Evolutionary conservation across 2,113 vertebrate species (phyloP), one percentile per base, ranked within the genome.

Genomic region (Neogobius melanostomus): DNA sequence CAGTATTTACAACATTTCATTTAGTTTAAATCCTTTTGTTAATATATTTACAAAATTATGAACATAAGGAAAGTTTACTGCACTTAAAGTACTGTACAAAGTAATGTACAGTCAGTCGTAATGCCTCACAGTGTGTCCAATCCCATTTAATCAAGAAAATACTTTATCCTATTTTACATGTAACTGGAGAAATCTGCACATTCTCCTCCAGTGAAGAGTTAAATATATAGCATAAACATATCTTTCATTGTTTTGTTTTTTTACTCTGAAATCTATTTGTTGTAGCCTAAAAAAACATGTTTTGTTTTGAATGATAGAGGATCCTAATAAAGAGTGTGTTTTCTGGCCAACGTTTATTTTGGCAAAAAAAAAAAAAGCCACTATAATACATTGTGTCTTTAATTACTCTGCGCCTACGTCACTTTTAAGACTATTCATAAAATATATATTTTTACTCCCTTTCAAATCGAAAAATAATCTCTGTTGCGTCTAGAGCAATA

Each of bases 111-210:
- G 21, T 74, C 62, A 53, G 48, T 79, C 67, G 75, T 66, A 80
- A 82, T 74, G 59, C 74, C 28, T 78, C 84, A 90, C 87, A 88
- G 82, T 89, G 84, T 28, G 28, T 28, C 28, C 28, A 36, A 74
- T 87, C 76, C 74, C 63, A 77, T 82, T 82, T 50, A 60, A 79
- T 59, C 49, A 53, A 72, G 16, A 79, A 86, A 71, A 64, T 60
- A 70, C 15, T n/a, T n/a, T 21, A 21, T 61, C 69, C n/a, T 45
- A 68, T 8, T 53, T 17, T 50, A 57, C n/a, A 69, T 64, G 1
- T 70, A 36, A 61, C 28, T 52, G 71, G 64, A 74, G 4, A 16
- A 49, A 68, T 17, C 46, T 59, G 51, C 59, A 52, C 0, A 3
- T 68, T 6, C 4, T 60, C 28, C 28, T 36, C 28, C 28, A 36